Base-by-base conservation (phyloP, 1,140 invertebrate species). In the Drosophila bocki region DNA sequence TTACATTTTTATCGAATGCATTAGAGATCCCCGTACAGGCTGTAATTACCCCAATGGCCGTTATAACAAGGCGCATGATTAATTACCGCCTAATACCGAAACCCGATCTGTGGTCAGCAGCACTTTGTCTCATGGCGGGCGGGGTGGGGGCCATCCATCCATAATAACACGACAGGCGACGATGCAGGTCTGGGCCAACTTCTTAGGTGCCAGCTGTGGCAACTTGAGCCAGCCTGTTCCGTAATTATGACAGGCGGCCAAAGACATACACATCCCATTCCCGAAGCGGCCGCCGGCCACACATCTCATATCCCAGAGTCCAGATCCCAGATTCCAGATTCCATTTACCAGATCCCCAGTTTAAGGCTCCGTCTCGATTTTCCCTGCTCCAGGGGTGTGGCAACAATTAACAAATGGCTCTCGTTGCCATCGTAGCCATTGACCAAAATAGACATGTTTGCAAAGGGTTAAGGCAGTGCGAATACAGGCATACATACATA, bases 31-130 rank as follows among this genome's bases (percentile, higher is more conserved):
- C 68, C 61, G 67, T 67, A 65, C 64, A 59, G 67, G n/a, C 53
- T 76, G 65, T 88, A 88, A 87, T 87, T 84, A 87, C 56, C 59
- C 37, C 54, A 44, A 57, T 50, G 67, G 41, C 75, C 60, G 63
- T 78, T 68, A 74, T 65, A 74, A 61, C 62, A 44, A 64, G 78
- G 50, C 64, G 71, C 56, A 81, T 87, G 84, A 87, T 87, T 87
- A 90, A 87, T 87, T 70, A 65, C 59, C 60, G 59, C 62, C 81
- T 80, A 87, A 90, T 88, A 81, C 60, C 68, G 85, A 88, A 87
- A 87, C 84, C 62, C 63, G 84, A 87, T 88, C 67, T 62, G 53
- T 56, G 41, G 75, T 62, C 62, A 44, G 32, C 67, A 45, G 74
- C 42, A 29, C 54, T n/a, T 13, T n/a, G 44, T 13, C 22, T 17